These are phyloP conservation scores for Dasyornis broadbenti DNA, from an alignment of 2,113 vertebrate genomes.

Conservation along the genomic window DNA sequence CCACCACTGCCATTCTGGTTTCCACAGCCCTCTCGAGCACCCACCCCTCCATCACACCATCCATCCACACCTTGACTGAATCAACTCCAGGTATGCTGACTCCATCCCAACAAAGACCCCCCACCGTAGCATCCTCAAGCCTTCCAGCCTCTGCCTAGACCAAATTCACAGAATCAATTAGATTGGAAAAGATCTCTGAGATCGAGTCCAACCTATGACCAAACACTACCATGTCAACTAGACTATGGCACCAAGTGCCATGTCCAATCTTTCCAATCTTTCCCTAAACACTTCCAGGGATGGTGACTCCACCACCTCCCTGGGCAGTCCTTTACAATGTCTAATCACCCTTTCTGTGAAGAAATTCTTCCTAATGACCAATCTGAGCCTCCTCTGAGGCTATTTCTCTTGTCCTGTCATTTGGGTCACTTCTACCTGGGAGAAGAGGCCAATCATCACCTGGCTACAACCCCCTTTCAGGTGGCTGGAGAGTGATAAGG, in stretches of 20 bases:
- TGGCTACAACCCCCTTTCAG: background rate
- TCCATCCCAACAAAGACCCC: background rate
- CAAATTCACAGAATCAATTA: background rate
- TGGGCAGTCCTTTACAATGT: background rate
- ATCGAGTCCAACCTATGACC: background rate
- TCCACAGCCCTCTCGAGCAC: background rate
- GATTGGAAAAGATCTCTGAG: background rate
- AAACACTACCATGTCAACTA: background rate
- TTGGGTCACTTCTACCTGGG: background rate
- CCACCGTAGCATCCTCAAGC: accelerated
- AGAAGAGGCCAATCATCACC: background rate
- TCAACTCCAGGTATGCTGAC: background rate
- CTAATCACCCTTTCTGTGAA: background rate
- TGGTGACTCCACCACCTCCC: background rate
- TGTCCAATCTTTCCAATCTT: background rate
- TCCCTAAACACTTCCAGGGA: background rate
- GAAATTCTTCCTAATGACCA: background rate
- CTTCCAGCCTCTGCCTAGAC: background rate
- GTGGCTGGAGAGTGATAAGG: background rate
- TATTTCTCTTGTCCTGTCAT: background rate
- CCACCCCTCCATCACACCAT: background rate
- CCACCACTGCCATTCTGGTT: background rate
- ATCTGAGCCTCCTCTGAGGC: background rate
- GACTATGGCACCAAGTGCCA: background rate
- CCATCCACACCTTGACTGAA: background rate